Conservation (phyloP, 2,888 invertebrate genomes). For the Tetheella fluctuosa region DNA sequence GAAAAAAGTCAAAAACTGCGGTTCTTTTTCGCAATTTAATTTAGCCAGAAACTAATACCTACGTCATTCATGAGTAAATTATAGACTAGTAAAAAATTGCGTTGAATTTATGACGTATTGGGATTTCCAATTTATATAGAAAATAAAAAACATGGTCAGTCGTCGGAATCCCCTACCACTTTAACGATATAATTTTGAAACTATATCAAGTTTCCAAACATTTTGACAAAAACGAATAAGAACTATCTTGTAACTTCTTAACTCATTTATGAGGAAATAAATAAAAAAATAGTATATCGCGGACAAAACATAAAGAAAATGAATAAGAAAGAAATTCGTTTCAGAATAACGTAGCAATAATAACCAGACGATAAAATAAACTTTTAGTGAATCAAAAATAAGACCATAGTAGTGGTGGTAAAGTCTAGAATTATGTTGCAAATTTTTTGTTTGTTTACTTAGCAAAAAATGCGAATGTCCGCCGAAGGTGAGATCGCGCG, state of each 20-base stretch:
- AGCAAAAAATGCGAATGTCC: constrained; percentile 38
- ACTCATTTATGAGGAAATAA: neutral
- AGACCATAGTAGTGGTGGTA: constrained; percentile 1
- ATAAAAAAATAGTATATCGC: neutral
- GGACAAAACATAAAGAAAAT: neutral
- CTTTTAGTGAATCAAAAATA: neutral
- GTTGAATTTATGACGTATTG: neutral
- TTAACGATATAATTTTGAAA: neutral
- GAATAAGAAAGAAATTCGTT: too few relatives aligned
- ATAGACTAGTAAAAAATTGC: neutral
- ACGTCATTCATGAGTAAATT: neutral
- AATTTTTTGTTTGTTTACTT: constrained; percentile 37
- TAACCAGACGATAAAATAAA: neutral
- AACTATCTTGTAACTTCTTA: too few relatives aligned
- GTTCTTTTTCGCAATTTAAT: neutral
- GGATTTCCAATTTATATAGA: neutral
- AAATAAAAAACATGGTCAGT: neutral
- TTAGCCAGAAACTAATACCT: neutral
- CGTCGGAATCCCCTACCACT: neutral
- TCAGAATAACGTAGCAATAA: neutral
- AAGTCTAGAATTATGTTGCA: constrained; percentile 21
- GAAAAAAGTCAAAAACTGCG: neutral
- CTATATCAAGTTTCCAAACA: neutral
- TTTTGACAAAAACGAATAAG: neutral
- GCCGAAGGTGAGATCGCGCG: constrained; percentile 52